Percentiles rank a stretch among this genome's conserved stretches.
Conservation (phyloP, 2,888 invertebrate species). For the Exephanes ischioxanthus region DNA sequence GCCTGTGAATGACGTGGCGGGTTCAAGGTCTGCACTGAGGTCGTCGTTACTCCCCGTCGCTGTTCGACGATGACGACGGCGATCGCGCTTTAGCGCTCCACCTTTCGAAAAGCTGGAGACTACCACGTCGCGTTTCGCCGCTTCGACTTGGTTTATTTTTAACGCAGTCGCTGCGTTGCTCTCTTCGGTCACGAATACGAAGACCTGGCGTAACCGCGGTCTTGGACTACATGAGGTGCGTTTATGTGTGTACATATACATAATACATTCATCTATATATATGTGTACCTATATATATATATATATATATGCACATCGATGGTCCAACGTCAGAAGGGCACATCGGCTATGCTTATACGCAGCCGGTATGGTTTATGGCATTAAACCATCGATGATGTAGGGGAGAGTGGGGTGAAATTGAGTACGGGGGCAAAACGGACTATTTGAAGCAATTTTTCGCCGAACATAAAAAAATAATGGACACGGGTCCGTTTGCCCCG, state of each 20-base stretch:
- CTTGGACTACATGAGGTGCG: not conserved
- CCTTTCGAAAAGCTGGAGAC: conserved; percentile 51
- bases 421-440: no score
- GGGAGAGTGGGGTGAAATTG: no score
- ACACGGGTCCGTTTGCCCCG: no score
- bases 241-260: not conserved
- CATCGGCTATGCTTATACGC: no score
- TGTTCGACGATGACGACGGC: conserved; percentile 17
- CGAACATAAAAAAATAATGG: no score
- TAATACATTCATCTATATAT: not conserved
- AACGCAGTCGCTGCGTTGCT: not conserved
- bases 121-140: not conserved
- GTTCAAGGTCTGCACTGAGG: conserved; percentile 75
- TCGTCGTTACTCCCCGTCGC: conserved; percentile 37
- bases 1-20: conserved; percentile 67
- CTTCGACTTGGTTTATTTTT: conserved; percentile 30
- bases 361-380: no score
- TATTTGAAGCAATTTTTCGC: no score
- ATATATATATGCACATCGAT: no score
- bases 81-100: conserved; percentile 38
- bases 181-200: not conserved
- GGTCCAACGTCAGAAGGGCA: not conserved
- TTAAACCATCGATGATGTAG: no score
- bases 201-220: conserved; percentile 8
- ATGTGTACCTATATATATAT: no score